Conservation (phyloP, 2,113 vertebrate species). For the Pituophis catenifer region DNA sequence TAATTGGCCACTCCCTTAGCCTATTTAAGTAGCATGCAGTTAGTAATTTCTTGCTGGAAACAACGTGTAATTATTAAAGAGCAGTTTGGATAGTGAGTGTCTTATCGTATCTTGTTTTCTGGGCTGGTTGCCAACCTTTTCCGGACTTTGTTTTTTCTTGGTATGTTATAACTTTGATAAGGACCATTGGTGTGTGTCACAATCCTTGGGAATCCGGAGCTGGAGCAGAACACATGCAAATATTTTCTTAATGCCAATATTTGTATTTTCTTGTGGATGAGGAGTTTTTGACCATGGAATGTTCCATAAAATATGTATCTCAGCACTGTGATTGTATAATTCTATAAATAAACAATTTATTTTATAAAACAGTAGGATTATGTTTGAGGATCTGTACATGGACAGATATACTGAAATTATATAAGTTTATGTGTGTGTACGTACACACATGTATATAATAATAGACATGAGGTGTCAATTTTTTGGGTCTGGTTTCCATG, state of each 20-base stretch:
- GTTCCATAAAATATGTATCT: not conserved
- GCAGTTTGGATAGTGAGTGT: too few relatives aligned
- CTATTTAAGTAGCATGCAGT: too few relatives aligned
- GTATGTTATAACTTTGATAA: too few relatives aligned
- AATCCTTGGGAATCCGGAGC: too few relatives aligned
- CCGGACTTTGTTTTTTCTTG: too few relatives aligned
- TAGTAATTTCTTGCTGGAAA: too few relatives aligned
- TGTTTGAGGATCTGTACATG: not conserved
- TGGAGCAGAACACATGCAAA: not conserved
- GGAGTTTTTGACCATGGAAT: not conserved
- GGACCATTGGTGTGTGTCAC: too few relatives aligned
- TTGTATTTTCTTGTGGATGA: not conserved
- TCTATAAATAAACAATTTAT: not conserved
- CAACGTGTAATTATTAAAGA: too few relatives aligned
- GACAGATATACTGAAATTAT: not conserved
- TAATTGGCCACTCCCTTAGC: too few relatives aligned
- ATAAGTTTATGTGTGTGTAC: not conserved
- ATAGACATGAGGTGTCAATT: slow-evolving; percentile 18
- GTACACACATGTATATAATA: not conserved
- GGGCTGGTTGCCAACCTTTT: too few relatives aligned
- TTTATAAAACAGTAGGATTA: not conserved
- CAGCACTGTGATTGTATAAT: not conserved
- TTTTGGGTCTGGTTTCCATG: slow-evolving; percentile 11
- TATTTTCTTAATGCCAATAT: not conserved
- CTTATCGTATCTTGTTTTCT: too few relatives aligned